A percentile compares a stretch with the other conserved stretches of the same genome.
phyloP scores from a whole-genome alignment of 2,888 invertebrate species.

The Protodeltote pygarga region DNA sequence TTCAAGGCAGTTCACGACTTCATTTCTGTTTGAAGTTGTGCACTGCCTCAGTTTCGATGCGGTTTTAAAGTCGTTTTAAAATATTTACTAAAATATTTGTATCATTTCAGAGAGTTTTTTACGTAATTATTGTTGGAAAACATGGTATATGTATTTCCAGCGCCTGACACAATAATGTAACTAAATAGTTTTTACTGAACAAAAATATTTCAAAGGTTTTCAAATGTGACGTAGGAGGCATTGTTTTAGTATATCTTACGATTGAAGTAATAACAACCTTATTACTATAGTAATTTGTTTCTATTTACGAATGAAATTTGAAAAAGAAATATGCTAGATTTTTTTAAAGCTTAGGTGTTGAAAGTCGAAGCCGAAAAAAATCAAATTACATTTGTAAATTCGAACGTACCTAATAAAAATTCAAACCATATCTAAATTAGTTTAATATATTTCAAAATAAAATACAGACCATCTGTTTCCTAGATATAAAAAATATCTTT shows the following conservation, averaged over 20 bases:
- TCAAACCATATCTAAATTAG: slow-evolving; percentile 54
- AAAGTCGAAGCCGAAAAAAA: slow-evolving; percentile 3
- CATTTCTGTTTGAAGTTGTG: background rate
- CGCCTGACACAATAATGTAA: slow-evolving; percentile 38
- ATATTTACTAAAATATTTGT: no score
- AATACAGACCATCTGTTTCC: slow-evolving; percentile 43
- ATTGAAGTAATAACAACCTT: slow-evolving; percentile 42
- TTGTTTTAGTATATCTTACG: slow-evolving; percentile 45
- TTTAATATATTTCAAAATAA: slow-evolving; percentile 44
- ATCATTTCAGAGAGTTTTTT: no score
- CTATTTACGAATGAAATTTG: slow-evolving; percentile 32
- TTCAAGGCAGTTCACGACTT: no score
- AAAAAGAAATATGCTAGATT: background rate
- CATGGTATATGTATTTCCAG: slow-evolving; percentile 37
- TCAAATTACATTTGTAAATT: slow-evolving; percentile 42
- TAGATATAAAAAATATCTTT: slow-evolving; percentile 42
- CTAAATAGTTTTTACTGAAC: slow-evolving; percentile 55
- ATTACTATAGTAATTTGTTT: slow-evolving; percentile 26
- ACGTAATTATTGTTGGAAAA: background rate
- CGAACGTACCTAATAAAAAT: slow-evolving; percentile 40
- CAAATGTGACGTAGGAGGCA: slow-evolving; percentile 45
- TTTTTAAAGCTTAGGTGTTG: slow-evolving; percentile 1
- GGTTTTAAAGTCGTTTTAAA: no score
- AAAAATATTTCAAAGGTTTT: slow-evolving; percentile 50
- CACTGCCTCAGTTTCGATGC: no score